Conservation (phyloP, 2,113 vertebrate genomes). For the Gnathonemus longibarbis region DNA sequence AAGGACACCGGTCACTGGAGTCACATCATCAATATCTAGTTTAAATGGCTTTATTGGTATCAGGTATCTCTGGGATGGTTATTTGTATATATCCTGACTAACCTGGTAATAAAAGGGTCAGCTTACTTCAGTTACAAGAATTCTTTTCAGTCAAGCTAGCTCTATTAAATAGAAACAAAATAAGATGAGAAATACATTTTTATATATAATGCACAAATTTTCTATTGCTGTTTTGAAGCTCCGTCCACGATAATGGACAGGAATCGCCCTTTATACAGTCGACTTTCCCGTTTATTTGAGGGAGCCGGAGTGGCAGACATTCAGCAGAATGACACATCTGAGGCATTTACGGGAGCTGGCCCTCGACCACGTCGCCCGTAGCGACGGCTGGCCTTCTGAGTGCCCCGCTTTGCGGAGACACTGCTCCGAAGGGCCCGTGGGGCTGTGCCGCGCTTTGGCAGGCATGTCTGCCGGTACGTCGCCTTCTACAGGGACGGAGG, state of each 20-base stretch:
- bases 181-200: background rate
- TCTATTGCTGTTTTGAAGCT: background rate
- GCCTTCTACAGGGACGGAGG: background rate
- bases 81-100: background rate
- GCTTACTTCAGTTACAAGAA: background rate
- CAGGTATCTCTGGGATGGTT: background rate
- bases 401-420: background rate
- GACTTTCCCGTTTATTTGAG: background rate
- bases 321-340: background rate
- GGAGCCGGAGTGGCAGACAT: background rate
- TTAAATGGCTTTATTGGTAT: background rate
- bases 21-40: background rate
- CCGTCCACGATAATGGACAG: background rate
- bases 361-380: background rate
- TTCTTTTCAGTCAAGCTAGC: background rate
- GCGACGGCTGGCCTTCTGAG: conserved; percentile 15
- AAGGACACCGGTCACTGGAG: background rate
- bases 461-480: background rate
- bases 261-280: background rate
- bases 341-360: background rate
- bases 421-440: background rate
- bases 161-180: background rate
- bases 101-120: background rate
- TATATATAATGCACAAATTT: background rate
- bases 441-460: background rate